phyloP scores from a whole-genome alignment of 2,113 vertebrate species.

The Ahaetulla prasina region DNA sequence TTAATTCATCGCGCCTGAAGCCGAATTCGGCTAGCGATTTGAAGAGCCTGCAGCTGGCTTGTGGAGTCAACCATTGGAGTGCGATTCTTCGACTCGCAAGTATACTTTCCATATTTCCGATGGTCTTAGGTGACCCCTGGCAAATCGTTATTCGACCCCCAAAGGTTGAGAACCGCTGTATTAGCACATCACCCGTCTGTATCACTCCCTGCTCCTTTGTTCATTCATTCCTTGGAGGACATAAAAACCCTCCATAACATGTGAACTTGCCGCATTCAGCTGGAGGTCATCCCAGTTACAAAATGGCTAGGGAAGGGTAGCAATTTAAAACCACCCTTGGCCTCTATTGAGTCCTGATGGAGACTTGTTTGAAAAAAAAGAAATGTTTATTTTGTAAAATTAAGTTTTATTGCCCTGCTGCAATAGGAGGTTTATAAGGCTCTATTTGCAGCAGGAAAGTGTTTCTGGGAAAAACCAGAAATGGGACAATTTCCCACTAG shows the following conservation, averaged over 20 bases:
- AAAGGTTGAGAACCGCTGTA: no score
- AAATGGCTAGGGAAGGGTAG: not conserved
- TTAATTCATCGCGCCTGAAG: no score
- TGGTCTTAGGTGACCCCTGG: no score
- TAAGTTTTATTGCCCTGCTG: not conserved
- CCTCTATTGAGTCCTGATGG: not conserved
- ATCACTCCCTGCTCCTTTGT: constrained; percentile 42
- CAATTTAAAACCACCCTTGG: not conserved
- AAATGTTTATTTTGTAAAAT: not conserved
- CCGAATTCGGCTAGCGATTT: no score
- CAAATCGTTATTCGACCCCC: no score
- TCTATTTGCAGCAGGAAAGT: not conserved
- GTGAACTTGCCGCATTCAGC: constrained; percentile 36
- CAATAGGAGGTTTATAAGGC: not conserved
- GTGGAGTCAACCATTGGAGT: no score
- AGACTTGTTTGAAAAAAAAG: not conserved
- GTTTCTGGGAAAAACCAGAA: not conserved
- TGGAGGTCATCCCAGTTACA: constrained; percentile 18
- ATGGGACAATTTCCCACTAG: not conserved
- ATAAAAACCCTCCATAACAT: constrained; percentile 46
- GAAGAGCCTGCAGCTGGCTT: no score
- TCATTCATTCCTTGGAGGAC: constrained; percentile 29
- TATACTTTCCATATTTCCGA: no score
- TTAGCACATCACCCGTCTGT: constrained; percentile 26
- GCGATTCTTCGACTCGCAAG: no score